phyloP scores from a whole-genome alignment of 2,888 invertebrate genomes.

The Laothoe populi region DNA sequence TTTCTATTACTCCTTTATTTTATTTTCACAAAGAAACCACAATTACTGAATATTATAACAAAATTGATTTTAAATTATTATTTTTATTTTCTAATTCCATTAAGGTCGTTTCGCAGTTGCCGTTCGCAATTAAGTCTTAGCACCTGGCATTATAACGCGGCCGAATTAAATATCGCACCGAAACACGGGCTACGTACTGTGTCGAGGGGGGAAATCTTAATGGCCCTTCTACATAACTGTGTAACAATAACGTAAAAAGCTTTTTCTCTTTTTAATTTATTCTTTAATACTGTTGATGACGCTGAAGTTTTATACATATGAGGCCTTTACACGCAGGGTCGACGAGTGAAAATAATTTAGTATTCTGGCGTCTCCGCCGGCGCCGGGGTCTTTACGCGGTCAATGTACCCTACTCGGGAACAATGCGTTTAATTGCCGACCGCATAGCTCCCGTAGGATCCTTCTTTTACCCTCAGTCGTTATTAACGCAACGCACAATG shows the following conservation, averaged over 20 bases:
- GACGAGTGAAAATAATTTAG: background rate
- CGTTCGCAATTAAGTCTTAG: constrained; percentile 1
- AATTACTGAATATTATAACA: background rate
- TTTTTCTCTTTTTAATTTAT: background rate
- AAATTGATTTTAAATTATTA: constrained; percentile 1
- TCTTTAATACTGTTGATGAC: background rate
- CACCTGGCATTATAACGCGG: constrained; percentile 9
- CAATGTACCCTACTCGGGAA: background rate
- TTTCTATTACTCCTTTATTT: too few relatives aligned
- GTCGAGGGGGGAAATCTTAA: background rate
- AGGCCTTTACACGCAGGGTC: background rate
- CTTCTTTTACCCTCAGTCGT: constrained; percentile 29
- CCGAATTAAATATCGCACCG: constrained; percentile 37
- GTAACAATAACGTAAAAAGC: background rate
- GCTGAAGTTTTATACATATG: background rate
- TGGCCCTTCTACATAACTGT: background rate
- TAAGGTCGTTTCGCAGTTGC: background rate
- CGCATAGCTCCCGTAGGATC: constrained; percentile 38
- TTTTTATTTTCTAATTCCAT: constrained; percentile 21
- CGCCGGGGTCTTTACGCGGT: background rate
- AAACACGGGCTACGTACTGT: constrained; percentile 28
- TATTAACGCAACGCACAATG: constrained; percentile 65
- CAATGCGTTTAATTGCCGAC: constrained; percentile 53
- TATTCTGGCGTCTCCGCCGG: constrained; percentile 12
- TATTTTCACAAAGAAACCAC: background rate